Percentiles rank a stretch among this genome's conserved stretches.
Evolutionary conservation across 2,888 invertebrate genomes (phyloP).

Genomic region (Syrista parreyssii): DNA sequence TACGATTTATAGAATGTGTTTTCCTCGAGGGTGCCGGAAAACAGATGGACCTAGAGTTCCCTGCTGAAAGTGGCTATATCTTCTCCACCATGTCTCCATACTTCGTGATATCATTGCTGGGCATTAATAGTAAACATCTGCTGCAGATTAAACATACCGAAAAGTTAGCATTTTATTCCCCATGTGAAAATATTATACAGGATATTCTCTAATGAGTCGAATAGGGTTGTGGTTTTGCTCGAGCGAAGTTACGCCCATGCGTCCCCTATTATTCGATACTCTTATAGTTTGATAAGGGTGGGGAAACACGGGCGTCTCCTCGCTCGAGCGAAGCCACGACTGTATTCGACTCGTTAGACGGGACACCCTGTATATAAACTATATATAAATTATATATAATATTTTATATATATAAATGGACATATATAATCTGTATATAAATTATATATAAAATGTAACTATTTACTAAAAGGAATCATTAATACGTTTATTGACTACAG

Average conservation of each 20-base stretch:
- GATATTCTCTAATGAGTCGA: not conserved
- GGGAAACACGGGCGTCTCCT: not conserved
- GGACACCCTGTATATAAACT: too few species aligned
- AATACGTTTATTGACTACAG: too few species aligned
- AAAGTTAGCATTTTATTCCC: not conserved
- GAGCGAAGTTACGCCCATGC: not conserved
- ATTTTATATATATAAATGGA: too few species aligned
- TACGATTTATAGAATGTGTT: conserved; percentile 80
- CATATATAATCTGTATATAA: too few species aligned
- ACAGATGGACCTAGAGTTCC: conserved; percentile 85
- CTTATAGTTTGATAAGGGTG: not conserved
- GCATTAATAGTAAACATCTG: conserved; percentile 51
- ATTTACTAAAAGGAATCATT: too few species aligned
- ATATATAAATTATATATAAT: too few species aligned
- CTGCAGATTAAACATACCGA: conserved; percentile 25
- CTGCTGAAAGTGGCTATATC: conserved; percentile 83
- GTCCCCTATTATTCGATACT: not conserved
- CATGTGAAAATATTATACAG: not conserved
- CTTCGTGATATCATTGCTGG: conserved; percentile 73
- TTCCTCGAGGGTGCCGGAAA: conserved; percentile 84
- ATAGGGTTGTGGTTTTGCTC: not conserved
- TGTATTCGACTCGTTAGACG: too few species aligned
- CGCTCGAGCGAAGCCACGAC: not conserved
- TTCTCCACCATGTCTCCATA: conserved; percentile 79
- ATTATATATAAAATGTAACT: too few species aligned